Base-by-base conservation (phyloP, 1,140 invertebrate species). In the Lepidostoma basale region DNA sequence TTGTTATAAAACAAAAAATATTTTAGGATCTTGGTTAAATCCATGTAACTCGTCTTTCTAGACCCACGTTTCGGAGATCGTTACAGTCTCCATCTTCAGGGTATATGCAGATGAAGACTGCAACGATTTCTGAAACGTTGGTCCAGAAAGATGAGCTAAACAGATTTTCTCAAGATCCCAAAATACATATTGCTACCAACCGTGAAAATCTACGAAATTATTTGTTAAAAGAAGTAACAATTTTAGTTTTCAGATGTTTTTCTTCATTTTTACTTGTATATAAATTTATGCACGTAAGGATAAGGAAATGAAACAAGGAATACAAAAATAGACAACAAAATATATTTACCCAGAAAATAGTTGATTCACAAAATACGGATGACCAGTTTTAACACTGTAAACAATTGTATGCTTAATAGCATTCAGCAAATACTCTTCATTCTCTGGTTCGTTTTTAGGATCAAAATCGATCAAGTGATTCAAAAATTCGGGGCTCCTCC, bases 311-410 rank as follows among this genome's bases (percentile, higher is more conserved):
- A 18, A 5, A 16, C 16, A 16, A 16, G 14, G 42, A 16, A 44
- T 12, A 8, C 9, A 44, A 5, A 18, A 44, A 44, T 25, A 26
- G 22, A 52, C 9, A 8, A 52, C 9, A 12, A 25, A 16, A 23
- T 20, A 30, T 67, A 69, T 75, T 75, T 68, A 82, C 81, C 85
- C 88, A 1, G 92, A 93, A 78, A 91, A 95, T 2, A 95, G 80
- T 75, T 95, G 93, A 77, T 95, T 95, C n/a, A 93, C 88, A 77
- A 95, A 94, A 75, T 90, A 92, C 1, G 92, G 92, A 81, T 94
- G 91, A 1, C 90, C 92, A 0, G 92, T 94, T 79, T 95, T 94
- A 0, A 95, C 92, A 42, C 92, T 94, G 81, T 91, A 93, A n/a
- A 84, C 81, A 58, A 92, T 89, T 12, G 90, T 88, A 67, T 88